phyloP scores from a whole-genome alignment of 2,113 vertebrate genomes.

The Cottus gobio region DNA sequence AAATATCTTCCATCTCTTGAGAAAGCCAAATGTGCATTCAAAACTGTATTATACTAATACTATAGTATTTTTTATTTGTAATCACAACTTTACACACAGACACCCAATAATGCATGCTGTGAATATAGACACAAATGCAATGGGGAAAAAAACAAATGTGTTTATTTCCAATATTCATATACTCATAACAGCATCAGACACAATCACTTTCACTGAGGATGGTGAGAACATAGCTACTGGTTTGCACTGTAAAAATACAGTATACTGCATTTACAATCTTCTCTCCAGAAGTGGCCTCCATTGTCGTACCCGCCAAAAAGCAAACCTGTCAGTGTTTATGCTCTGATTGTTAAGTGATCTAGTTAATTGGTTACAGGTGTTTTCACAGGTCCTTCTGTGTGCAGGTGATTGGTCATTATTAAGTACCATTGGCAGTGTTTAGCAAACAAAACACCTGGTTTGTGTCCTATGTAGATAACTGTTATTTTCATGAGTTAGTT shows the following conservation, averaged over 20 bases:
- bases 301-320: background rate
- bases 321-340: background rate
- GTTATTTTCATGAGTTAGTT: background rate
- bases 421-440: too few relatives aligned
- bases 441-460: too few relatives aligned
- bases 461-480: background rate
- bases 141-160: background rate
- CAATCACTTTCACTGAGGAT: background rate
- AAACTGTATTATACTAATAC: too few relatives aligned
- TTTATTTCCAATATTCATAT: background rate
- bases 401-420: too few relatives aligned
- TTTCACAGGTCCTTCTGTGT: background rate
- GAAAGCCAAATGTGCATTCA: background rate
- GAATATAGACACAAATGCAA: background rate
- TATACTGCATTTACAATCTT: background rate
- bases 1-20: background rate
- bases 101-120: background rate
- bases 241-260: background rate
- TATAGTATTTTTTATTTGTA: too few relatives aligned
- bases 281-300: too few relatives aligned
- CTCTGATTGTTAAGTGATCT: background rate
- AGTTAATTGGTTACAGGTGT: background rate
- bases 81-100: background rate
- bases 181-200: background rate
- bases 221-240: too few relatives aligned